Percentiles rank a stretch among this genome's conserved stretches.
Conservation (phyloP, 1,140 invertebrate genomes). For the Hydropsyche tenuis region DNA sequence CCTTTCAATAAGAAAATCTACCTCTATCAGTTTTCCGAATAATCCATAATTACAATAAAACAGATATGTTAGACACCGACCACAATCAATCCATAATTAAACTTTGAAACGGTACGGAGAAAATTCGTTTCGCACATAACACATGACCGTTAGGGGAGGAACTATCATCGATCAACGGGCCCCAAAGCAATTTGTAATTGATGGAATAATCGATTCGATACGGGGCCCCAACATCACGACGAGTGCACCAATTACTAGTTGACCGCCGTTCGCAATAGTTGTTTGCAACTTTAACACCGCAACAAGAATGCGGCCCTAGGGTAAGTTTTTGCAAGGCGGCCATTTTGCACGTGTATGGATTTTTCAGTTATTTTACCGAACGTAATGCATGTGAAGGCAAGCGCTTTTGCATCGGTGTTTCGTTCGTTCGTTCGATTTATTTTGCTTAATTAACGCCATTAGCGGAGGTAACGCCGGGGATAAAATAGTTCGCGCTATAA, state of each 20-base stretch:
- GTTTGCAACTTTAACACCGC: slow-evolving; percentile 20
- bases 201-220: slow-evolving; percentile 19
- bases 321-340: too few relatives aligned
- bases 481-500: slow-evolving; percentile 18
- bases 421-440: not conserved
- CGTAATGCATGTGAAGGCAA: too few relatives aligned
- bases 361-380: too few relatives aligned
- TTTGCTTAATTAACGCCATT: slow-evolving; percentile 25
- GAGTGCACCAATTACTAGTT: slow-evolving; percentile 20
- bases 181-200: slow-evolving; percentile 12
- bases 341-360: too few relatives aligned
- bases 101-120: not conserved
- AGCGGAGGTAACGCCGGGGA: not conserved
- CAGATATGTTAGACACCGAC: too few relatives aligned
- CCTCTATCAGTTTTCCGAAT: too few relatives aligned
- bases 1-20: too few relatives aligned
- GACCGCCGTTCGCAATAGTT: slow-evolving; percentile 4
- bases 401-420: too few relatives aligned
- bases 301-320: too few relatives aligned
- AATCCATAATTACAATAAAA: too few relatives aligned
- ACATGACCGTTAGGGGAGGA: not conserved
- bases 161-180: slow-evolving; percentile 10
- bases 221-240: not conserved
- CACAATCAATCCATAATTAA: too few relatives aligned
- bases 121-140: not conserved